phyloP scores from a whole-genome alignment of 1,140 invertebrate genomes.

The Bombus ignitus region DNA sequence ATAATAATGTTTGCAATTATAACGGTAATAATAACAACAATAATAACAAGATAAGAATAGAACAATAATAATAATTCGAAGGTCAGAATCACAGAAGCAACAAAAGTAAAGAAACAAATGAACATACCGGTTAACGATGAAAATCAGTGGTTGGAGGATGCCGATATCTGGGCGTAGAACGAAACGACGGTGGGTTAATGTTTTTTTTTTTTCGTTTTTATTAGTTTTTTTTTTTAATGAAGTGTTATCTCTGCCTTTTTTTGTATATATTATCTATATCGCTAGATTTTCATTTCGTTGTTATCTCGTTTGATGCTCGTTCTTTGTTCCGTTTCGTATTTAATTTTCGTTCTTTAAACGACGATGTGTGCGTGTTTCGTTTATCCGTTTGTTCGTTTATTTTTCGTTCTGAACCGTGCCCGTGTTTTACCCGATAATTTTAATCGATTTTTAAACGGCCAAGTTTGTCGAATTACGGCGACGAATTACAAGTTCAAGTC shows the following conservation, averaged over 20 bases:
- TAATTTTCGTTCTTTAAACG: constrained; percentile 7
- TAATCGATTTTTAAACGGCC: not conserved
- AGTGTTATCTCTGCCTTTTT: constrained; percentile 11
- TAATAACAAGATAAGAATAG: constrained; percentile 71
- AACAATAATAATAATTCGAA: constrained; percentile 68
- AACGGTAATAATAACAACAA: constrained; percentile 68
- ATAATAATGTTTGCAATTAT: constrained; percentile 64
- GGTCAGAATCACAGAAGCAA: constrained; percentile 72
- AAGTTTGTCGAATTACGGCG: constrained; percentile 6
- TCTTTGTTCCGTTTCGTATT: constrained; percentile 10
- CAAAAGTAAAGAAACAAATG: constrained; percentile 81
- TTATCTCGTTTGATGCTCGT: constrained; percentile 24
- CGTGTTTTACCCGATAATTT: constrained; percentile 2
- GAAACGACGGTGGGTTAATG: constrained; percentile 72
- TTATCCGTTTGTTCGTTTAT: not conserved
- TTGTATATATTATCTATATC: constrained; percentile 29
- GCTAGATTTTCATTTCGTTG: constrained; percentile 35
- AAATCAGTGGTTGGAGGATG: constrained; percentile 81
- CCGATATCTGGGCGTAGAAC: constrained; percentile 79
- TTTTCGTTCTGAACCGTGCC: not conserved
- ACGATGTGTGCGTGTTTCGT: constrained; percentile 29
- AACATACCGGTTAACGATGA: constrained; percentile 83
- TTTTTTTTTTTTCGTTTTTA: constrained; percentile 23
- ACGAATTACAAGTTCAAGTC: constrained; percentile 24
- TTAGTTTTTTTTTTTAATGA: constrained; percentile 1